Conservation (phyloP, 2,888 invertebrate genomes). For the Yponomeuta cagnagella region DNA sequence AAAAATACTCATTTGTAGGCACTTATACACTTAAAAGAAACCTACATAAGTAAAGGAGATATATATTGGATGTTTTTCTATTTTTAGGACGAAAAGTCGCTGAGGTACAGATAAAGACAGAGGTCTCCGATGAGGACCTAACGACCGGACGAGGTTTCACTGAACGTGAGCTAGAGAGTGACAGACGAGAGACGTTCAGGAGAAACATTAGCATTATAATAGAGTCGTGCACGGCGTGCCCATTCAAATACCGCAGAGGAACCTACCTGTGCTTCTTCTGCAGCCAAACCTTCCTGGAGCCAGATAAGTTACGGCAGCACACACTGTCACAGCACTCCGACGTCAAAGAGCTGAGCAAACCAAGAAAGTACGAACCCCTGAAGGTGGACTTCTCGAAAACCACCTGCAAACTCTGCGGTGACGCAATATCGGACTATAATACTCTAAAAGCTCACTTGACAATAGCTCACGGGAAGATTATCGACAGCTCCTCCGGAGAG, state of each 20-base stretch:
- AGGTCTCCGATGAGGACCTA: constrained; percentile 35
- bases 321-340: constrained; percentile 45
- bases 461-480: constrained; percentile 43
- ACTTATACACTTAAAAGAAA: background rate
- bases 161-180: constrained; percentile 32
- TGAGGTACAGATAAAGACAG: constrained; percentile 45
- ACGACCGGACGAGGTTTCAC: constrained; percentile 15
- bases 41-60: constrained; percentile 24
- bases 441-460: constrained; percentile 49
- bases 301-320: constrained; percentile 58
- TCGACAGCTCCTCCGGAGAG: constrained; percentile 55
- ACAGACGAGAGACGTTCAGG: constrained; percentile 53
- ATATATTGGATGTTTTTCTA: constrained; percentile 66
- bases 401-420: constrained; percentile 50
- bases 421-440: constrained; percentile 42
- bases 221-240: constrained; percentile 58
- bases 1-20: background rate
- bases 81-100: constrained; percentile 66
- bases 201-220: constrained; percentile 56
- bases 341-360: constrained; percentile 41
- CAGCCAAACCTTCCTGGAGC: constrained; percentile 55
- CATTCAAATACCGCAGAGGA: constrained; percentile 65
- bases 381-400: constrained; percentile 60
- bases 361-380: constrained; percentile 59
- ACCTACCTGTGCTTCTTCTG: constrained; percentile 63